phyloP scores from a whole-genome alignment of 2,797 vertebrate species.

The Pteropus rufus region DNA sequence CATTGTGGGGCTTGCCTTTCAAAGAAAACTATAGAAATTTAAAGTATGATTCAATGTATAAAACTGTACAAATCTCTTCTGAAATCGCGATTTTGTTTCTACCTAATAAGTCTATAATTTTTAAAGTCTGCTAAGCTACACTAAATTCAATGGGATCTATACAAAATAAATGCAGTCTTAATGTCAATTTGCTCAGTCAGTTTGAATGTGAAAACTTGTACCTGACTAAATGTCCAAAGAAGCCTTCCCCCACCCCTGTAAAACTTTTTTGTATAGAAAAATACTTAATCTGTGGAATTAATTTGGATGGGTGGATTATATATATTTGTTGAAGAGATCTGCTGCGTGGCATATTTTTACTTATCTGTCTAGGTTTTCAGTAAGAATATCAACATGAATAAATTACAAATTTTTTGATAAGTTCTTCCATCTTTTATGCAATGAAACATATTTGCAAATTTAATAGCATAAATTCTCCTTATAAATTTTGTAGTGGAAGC shows the following conservation, averaged over 20 bases:
- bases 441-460: conserved; percentile 36
- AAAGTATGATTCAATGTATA: conserved; percentile 21
- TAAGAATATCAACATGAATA: conserved; percentile 15
- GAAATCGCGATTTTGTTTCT: conserved; percentile 48
- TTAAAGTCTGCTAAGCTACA: not conserved
- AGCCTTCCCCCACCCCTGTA: not conserved
- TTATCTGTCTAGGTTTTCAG: not conserved
- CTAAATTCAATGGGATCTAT: not conserved
- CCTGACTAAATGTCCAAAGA: not conserved
- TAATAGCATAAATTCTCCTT: not conserved
- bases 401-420: not conserved
- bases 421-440: not conserved
- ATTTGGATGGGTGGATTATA: not conserved
- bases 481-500: conserved; percentile 1
- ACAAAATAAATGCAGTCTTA: not conserved
- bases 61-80: not conserved
- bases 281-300: not conserved
- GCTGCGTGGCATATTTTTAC: conserved; percentile 21
- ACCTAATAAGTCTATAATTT: conserved; percentile 5
- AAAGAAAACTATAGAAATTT: conserved; percentile 25
- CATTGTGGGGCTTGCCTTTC: conserved; percentile 20
- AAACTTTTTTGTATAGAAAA: not conserved
- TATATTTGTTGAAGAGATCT: conserved; percentile 7
- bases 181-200: conserved; percentile 17
- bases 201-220: conserved; percentile 42